A percentile compares a stretch with the other conserved stretches of the same genome.
phyloP scores from a whole-genome alignment of 2,113 vertebrate genomes.

The Solea solea region DNA sequence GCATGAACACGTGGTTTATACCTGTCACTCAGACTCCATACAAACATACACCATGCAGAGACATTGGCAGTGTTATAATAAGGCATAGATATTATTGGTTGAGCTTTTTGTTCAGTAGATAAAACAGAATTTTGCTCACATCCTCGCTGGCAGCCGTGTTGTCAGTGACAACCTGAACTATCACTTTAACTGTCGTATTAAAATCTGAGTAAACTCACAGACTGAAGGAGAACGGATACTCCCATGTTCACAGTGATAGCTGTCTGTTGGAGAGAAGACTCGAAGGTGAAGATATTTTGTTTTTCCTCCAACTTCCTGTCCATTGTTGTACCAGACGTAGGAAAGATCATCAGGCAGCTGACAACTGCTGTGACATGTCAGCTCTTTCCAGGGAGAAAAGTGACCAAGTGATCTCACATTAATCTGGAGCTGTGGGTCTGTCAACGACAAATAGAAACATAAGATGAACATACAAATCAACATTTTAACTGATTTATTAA shows the following conservation, averaged over 20 bases:
- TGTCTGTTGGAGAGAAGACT: neutral
- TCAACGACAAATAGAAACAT: neutral
- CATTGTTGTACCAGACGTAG: slow-evolving; percentile 12
- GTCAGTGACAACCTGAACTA: too few relatives aligned
- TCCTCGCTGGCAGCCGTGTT: too few relatives aligned
- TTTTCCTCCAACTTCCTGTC: too few relatives aligned
- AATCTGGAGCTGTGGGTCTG: slow-evolving; percentile 12
- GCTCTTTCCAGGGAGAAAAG: neutral
- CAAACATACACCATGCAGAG: too few relatives aligned
- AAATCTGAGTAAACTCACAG: slow-evolving; percentile 20
- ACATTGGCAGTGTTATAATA: too few relatives aligned
- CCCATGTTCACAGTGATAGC: neutral
- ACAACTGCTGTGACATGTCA: slow-evolving; percentile 20
- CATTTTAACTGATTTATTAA: neutral
- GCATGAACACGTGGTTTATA: too few relatives aligned
- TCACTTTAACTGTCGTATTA: neutral
- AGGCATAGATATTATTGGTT: too few relatives aligned
- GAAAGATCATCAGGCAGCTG: neutral
- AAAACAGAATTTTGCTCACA: too few relatives aligned
- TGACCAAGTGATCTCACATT: neutral
- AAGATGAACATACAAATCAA: neutral
- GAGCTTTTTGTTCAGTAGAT: too few relatives aligned
- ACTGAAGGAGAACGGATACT: neutral
- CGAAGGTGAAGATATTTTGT: neutral
- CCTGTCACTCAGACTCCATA: too few relatives aligned